A percentile compares a stretch with the other conserved stretches of the same genome.
Conservation (phyloP, 2,888 invertebrate genomes). For the Melieria omissa region DNA sequence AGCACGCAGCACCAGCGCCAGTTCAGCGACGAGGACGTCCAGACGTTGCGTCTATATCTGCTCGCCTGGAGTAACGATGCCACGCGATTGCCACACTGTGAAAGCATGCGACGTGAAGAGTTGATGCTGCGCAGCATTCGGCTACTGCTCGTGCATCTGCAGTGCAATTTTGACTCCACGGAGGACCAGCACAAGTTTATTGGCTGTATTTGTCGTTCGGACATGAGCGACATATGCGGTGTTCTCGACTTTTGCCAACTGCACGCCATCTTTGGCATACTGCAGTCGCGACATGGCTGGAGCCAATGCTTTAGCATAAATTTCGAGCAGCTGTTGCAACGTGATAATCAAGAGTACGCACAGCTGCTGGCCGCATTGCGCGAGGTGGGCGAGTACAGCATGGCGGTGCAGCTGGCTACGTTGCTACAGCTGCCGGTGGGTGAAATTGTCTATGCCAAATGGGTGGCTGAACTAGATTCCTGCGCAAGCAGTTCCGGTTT, state of each 20-base stretch:
- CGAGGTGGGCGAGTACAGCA: conserved; percentile 67
- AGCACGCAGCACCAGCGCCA: conserved; percentile 67
- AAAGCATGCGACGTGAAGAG: conserved; percentile 64
- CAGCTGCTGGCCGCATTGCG: conserved; percentile 68
- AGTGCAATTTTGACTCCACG: conserved; percentile 73
- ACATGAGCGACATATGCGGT: conserved; percentile 70
- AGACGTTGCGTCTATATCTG: conserved; percentile 63
- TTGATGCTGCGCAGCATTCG: conserved; percentile 70
- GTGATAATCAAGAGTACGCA: conserved; percentile 63
- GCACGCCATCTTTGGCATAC: conserved; percentile 70
- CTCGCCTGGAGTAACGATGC: conserved; percentile 61
- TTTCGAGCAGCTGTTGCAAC: conserved; percentile 53
- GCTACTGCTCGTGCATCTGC: conserved; percentile 73
- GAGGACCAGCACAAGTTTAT: conserved; percentile 75
- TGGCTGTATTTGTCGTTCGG: conserved; percentile 70
- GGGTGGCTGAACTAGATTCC: conserved; percentile 68
- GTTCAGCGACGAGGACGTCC: conserved; percentile 68
- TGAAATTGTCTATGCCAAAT: conserved; percentile 68
- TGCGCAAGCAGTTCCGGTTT: conserved; percentile 67
- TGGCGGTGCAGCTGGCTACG: conserved; percentile 69
- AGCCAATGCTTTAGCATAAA: conserved; percentile 49
- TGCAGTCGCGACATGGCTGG: conserved; percentile 55
- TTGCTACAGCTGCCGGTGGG: conserved; percentile 66
- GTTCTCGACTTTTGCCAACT: conserved; percentile 67
- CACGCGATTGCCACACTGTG: conserved; percentile 56